Percentiles rank a stretch among this genome's conserved stretches.
Conservation (phyloP, 2,888 invertebrate genomes). For the Phortica okadai region DNA sequence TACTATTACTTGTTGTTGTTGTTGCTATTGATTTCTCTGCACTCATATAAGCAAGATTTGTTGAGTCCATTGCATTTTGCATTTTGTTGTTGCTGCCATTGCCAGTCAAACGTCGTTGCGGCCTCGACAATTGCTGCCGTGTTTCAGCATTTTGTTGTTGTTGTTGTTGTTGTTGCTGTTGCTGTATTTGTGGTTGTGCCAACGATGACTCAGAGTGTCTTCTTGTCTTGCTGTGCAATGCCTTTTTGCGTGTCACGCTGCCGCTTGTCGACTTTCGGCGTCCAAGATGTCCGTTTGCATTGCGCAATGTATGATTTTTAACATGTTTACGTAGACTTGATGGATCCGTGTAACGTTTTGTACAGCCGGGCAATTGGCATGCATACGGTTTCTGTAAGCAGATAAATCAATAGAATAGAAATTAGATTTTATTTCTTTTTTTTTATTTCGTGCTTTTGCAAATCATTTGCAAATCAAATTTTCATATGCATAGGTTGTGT, state of each 20-base stretch:
- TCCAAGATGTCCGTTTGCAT: slow-evolving; percentile 67
- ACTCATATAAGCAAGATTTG: slow-evolving; percentile 31
- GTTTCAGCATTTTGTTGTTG: slow-evolving; percentile 12
- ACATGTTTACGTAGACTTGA: slow-evolving; percentile 95
- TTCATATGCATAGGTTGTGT: slow-evolving; percentile 19
- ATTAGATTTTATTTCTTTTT: not conserved
- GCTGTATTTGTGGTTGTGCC: slow-evolving; percentile 36
- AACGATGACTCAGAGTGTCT: slow-evolving; percentile 72
- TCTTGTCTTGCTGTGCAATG: slow-evolving; percentile 64
- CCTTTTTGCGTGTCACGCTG: slow-evolving; percentile 40
- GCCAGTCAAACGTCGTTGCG: slow-evolving; percentile 66
- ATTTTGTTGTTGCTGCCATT: slow-evolving; percentile 64
- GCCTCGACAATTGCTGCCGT: slow-evolving; percentile 33
- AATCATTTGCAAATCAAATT: slow-evolving; percentile 9
- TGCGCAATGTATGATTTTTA: slow-evolving; percentile 83
- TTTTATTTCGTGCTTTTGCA: not conserved
- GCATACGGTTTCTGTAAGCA: slow-evolving; percentile 90
- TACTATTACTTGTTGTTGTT: slow-evolving; percentile 48
- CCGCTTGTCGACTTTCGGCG: slow-evolving; percentile 73
- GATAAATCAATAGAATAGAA: slow-evolving; percentile 26
- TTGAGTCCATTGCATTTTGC: slow-evolving; percentile 16
- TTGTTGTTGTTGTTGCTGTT: slow-evolving; percentile 21
- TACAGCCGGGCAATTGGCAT: slow-evolving; percentile 90
- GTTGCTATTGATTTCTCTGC: slow-evolving; percentile 39
- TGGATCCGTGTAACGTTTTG: slow-evolving; percentile 95